Conservation (phyloP, 1,140 invertebrate species). For the Drosophila novamexicana region DNA sequence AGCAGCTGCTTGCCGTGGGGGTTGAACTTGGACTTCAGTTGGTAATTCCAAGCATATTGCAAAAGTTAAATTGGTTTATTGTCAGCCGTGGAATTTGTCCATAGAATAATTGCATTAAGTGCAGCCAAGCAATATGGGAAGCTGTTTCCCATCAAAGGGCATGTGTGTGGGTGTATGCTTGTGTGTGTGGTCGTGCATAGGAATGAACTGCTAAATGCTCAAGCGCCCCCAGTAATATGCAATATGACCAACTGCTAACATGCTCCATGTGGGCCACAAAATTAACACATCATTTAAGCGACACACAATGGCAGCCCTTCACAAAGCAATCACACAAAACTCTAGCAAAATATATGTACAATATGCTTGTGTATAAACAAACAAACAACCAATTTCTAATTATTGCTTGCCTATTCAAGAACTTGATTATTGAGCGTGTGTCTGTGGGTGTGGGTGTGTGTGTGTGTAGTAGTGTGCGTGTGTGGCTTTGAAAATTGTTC, state of each 20-base stretch:
- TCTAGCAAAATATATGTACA: conserved; percentile 33
- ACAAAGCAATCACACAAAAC: conserved; percentile 60
- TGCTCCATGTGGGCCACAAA: conserved; percentile 21
- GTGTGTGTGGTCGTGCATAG: conserved; percentile 52
- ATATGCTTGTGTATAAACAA: conserved; percentile 16
- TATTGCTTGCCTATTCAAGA: conserved; percentile 58
- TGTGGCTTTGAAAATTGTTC: conserved; percentile 52
- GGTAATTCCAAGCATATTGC: conserved; percentile 70
- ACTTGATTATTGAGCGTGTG: conserved; percentile 24
- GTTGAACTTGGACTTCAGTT: conserved; percentile 22
- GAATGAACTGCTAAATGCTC: conserved; percentile 50
- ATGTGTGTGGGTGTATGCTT: background rate
- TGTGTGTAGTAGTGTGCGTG: conserved; percentile 38
- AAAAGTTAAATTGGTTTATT: conserved; percentile 82
- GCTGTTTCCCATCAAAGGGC: background rate
- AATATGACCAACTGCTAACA: conserved; percentile 6
- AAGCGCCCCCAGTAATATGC: conserved; percentile 8
- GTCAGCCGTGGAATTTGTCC: conserved; percentile 57
- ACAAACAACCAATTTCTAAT: conserved; percentile 71
- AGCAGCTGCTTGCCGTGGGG: conserved; percentile 18
- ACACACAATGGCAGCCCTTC: conserved; percentile 54
- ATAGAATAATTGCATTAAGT: conserved; percentile 76
- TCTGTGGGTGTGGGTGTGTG: conserved; percentile 38
- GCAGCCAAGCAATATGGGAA: conserved; percentile 28
- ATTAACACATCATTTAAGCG: conserved; percentile 78